phyloP scores from a whole-genome alignment of 2,797 vertebrate genomes.

The Dermochelys coriacea region DNA sequence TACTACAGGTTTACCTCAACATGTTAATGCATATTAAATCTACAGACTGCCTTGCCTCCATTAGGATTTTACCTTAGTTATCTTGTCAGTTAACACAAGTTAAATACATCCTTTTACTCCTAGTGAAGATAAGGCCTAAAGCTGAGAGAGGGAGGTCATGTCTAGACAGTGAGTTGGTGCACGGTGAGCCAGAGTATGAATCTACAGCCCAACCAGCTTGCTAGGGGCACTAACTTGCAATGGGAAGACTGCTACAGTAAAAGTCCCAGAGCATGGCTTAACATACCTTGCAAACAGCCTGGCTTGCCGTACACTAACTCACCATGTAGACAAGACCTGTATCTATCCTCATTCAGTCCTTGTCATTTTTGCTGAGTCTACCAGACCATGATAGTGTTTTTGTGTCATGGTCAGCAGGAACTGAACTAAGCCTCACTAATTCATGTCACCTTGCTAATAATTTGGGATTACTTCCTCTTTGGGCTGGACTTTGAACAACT shows the following conservation, averaged over 20 bases:
- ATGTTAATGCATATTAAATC: not conserved
- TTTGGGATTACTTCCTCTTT: not conserved
- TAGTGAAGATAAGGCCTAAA: not conserved
- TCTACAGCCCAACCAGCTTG: too few relatives aligned
- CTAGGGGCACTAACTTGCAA: too few relatives aligned
- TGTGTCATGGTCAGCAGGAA: not conserved
- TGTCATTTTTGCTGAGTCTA: not conserved
- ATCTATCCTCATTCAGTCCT: not conserved
- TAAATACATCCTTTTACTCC: not conserved
- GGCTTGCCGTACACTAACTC: not conserved
- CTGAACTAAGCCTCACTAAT: not conserved
- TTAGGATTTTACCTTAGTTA: slow-evolving; percentile 18
- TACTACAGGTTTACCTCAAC: not conserved
- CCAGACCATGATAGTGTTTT: not conserved
- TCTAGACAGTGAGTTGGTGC: not conserved
- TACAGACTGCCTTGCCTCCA: slow-evolving; percentile 7
- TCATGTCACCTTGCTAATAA: not conserved
- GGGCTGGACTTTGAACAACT: not conserved
- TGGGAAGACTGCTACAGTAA: too few relatives aligned
- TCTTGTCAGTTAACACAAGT: not conserved
- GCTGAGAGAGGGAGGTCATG: not conserved
- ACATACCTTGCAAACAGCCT: not conserved
- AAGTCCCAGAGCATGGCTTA: too few relatives aligned
- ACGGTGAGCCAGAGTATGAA: too few relatives aligned
- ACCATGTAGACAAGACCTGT: not conserved